Evolutionary conservation across 2,797 vertebrate species (phyloP), one percentile per base, ranked within the genome.

Genomic region (Prunella strophiata): DNA sequence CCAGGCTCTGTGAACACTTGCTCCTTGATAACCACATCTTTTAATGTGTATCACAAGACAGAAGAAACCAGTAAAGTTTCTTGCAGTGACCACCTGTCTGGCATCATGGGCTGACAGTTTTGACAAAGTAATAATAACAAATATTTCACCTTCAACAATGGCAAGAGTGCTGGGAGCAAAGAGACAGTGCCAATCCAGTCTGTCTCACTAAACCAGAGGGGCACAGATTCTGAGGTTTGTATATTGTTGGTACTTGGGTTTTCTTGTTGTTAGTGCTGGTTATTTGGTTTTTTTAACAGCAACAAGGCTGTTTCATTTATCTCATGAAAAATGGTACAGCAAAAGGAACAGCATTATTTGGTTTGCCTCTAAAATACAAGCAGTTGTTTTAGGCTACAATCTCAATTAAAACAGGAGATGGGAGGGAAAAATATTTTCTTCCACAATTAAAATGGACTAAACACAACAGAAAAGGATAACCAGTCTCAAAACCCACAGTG

Each of bases 241-340:
- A 3, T 30, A 9, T 7, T 43, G 25, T 2, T 57, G 36, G 18
- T 15, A 4, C 10, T 54, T 2, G 1, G n/a, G 3, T 5, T 10
- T 81, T 62, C 54, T 20, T 71, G 8, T 7, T 25, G 13, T 43
- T 27, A 16, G 3, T 74, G 23, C 5, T 61, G 15, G 12, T 12
- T 12, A 20, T 29, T 59, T 79, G 7, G 16, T 32, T 85, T 16
- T 29, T 82, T n/a, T 19, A 84, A 84, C 5, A 86, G 27, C 19
- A 50, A 55, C 17, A 32, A 0, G 3, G 16, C 8, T 67, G 13
- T 85, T 62, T 73, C 22, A 47, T 58, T 77, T 54, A 32, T 80
- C 48, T 14, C 43, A 32, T 8, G 26, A 50, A 85, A 85, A 78
- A 75, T 6, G 4, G 27, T 36, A 42, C 30, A 51, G 45, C 55